phyloP scores from a whole-genome alignment of 2,797 vertebrate species.

The Taeniopygia guttata region DNA sequence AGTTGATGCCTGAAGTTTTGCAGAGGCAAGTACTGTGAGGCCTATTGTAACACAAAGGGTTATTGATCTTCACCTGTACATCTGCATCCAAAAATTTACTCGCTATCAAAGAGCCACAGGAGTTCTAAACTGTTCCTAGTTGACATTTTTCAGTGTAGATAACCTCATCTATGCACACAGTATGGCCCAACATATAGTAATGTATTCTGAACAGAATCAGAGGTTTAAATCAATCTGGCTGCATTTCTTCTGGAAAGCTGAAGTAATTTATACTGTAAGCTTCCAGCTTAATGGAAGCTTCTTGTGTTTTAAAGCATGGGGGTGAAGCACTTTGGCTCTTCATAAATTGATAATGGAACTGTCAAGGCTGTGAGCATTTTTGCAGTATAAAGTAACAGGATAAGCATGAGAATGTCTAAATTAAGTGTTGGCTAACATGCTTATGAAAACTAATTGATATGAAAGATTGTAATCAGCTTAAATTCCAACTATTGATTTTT shows the following conservation, averaged over 20 bases:
- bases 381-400: not conserved
- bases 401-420: not conserved
- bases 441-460: conserved; percentile 24
- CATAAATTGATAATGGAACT: not conserved
- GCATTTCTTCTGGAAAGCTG: conserved; percentile 9
- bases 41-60: not conserved
- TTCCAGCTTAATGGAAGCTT: not conserved
- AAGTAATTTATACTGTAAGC: not conserved
- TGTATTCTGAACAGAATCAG: not conserved
- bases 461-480: not conserved
- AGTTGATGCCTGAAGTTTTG: not conserved
- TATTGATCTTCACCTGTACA: conserved; percentile 2
- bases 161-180: not conserved
- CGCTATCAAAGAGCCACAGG: not conserved
- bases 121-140: not conserved
- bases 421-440: not conserved
- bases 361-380: not conserved
- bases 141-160: not conserved
- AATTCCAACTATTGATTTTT: conserved; percentile 34
- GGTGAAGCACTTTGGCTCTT: not conserved
- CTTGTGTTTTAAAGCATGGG: not conserved
- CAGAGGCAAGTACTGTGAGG: not conserved
- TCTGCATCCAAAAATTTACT: not conserved
- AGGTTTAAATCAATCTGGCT: not conserved
- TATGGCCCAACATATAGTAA: not conserved